Evolutionary conservation across 2,888 invertebrate species (phyloP), one percentile per base, ranked within the genome.

Genomic region (Drosophila monieri): DNA sequence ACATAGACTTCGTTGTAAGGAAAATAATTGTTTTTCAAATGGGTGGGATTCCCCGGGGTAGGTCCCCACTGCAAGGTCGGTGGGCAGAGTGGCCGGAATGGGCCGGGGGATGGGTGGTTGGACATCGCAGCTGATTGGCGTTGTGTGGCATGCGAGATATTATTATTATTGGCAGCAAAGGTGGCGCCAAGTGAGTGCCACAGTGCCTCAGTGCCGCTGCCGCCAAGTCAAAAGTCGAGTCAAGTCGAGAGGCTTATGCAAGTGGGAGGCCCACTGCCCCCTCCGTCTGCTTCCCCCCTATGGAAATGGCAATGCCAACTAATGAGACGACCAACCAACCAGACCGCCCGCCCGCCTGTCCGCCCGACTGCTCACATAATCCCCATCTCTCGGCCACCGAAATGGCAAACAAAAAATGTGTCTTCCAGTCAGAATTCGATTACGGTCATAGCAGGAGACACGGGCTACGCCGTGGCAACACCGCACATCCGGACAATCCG

Each of bases 151-250:
- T 65, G 66, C 59, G 48, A 64, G 60, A 75, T 60, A 77, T 84
- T 79, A 87, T 85, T 78, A 81, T 87, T 79, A 79, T 87, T 79
- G 88, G 76, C 88, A 87, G 78, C 85, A 70, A 67, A 77, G 70
- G 74, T 77, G 80, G 66, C 70, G 74, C 64, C 43, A 78, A 68
- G 57, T 67, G 83, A 6, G n/a, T n/a, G 35, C n/a, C n/a, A 6
- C 35, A 35, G n/a, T n/a, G n/a, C 27, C 27, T 27, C 27, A 35
- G n/a, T 35, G 35, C 35, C 35, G n/a, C 35, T 14, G n/a, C 4
- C 10, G 32, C 35, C 35, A 87, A 80, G 81, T 84, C 80, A 61
- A 78, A 61, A 72, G 77, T 71, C 81, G 52, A 68, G 68, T 71
- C 75, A 69, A 73, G 72, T 72, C 52, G 59, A 74, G 69, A 65